Evolutionary conservation across 1,140 invertebrate species (phyloP).

Genomic region (Zaprionus lachaisei): DNA sequence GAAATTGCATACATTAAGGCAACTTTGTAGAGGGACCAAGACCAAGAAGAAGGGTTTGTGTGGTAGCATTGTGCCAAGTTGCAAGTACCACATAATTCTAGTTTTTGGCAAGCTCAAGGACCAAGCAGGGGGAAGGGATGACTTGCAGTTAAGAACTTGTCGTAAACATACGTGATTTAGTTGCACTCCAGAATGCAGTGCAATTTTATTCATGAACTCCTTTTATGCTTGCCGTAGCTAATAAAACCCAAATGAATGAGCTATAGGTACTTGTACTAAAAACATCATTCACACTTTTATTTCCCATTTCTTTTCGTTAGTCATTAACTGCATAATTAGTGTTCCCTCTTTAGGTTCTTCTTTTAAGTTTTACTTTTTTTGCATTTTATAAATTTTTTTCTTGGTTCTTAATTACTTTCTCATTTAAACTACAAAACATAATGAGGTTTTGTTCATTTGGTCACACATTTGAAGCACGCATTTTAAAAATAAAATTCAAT

Average conservation of each 20-base stretch:
- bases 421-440: too few species aligned
- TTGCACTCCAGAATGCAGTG: slow-evolving; percentile 6
- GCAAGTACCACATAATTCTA: slow-evolving; percentile 36
- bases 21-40: slow-evolving; percentile 52
- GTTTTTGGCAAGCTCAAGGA: slow-evolving; percentile 16
- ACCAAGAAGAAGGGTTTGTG: slow-evolving; percentile 13
- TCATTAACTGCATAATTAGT: background rate
- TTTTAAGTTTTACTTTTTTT: slow-evolving; percentile 8
- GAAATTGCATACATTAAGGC: slow-evolving; percentile 61
- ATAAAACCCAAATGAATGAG: slow-evolving; percentile 2
- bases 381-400: background rate
- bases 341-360: background rate
- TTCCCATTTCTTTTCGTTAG: background rate
- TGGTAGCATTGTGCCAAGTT: background rate
- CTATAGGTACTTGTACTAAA: background rate
- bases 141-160: slow-evolving; percentile 7
- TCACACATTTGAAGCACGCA: too few species aligned
- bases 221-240: background rate
- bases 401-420: background rate
- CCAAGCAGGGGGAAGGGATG: background rate
- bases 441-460: too few species aligned
- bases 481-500: too few species aligned
- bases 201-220: slow-evolving; percentile 3
- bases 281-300: background rate
- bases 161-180: slow-evolving; percentile 12